These are phyloP conservation scores for Myotis lucifugus DNA, from an alignment of 2,113 vertebrate species.

Conservation along the genomic window DNA sequence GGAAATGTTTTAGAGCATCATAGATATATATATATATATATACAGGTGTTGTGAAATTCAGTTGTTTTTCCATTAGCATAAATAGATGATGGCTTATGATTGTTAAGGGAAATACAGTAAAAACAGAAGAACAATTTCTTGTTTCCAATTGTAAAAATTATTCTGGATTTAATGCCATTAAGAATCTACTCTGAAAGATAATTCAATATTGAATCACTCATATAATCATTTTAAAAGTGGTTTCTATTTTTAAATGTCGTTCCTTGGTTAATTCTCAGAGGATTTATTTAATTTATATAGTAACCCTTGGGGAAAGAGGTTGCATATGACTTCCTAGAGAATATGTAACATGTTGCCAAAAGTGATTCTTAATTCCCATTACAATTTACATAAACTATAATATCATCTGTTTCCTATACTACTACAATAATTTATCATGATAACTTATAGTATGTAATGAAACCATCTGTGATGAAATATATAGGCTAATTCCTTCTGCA, in stretches of 20 bases:
- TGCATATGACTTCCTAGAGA: slow-evolving; percentile 39
- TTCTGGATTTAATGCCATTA: not conserved
- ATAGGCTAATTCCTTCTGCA: not conserved
- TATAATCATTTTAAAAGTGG: not conserved
- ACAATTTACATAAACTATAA: not conserved
- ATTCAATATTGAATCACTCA: not conserved
- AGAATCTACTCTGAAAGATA: not conserved
- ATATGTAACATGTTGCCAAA: not conserved
- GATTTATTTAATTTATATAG: slow-evolving; percentile 43
- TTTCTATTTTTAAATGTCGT: slow-evolving; percentile 3
- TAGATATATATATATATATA: no score
- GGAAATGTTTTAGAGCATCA: not conserved
- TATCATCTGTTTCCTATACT: not conserved
- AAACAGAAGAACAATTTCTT: slow-evolving; percentile 9
- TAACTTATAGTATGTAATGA: not conserved
- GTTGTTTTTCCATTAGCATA: not conserved
- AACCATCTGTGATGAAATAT: not conserved
- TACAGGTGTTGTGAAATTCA: not conserved
- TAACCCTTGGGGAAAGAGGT: not conserved
- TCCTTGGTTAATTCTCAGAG: not conserved
- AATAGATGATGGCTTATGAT: not conserved
- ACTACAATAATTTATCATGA: not conserved
- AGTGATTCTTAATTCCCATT: not conserved
- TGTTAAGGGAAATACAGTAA: slow-evolving; percentile 10
- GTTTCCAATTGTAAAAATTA: not conserved